Evolutionary conservation across 2,113 vertebrate genomes (phyloP), one percentile per base, ranked within the genome.

Genomic region (Melanotaenia duboulayi): DNA sequence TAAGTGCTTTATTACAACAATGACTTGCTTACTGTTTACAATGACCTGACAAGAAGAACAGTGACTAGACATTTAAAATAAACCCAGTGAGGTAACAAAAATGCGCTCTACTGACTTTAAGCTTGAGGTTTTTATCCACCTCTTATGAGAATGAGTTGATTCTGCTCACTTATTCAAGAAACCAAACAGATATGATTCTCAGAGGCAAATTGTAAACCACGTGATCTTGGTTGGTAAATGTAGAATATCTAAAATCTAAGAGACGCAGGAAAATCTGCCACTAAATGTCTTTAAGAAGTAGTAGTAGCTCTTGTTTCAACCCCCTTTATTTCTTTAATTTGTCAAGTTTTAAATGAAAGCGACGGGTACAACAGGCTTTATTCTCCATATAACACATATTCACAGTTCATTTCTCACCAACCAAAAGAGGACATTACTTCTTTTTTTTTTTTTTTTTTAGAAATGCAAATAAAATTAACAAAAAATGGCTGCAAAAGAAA

Each of bases 351-450:
- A 71, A 54, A 58, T 22, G 67, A 80, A 61, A 50, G 56, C 77
- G 65, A 78, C 72, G 54, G 70, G 28, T 62, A 60, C 46, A 78
- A 65, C 73, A 74, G 76, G 80, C 74, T 78, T 77, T 46, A 42
- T 78, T 86, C 74, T 68, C 65, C 69, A 84, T 85, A 82, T 64
- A 86, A 90, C 88, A 91, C 83, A 83, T 66, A 90, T 86, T 90
- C 84, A 93, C 90, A 91, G 80, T 87, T 92, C 70, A 84, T 78
- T 87, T 51, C 75, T 86, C 81, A 89, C 75, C 74, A 54, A 80
- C 68, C 39, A 1, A 87, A 78, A 75, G 49, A 87, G 61, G 69
- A 85, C 68, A 35, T 74, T 79, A 69, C 7, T 35, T n/a, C n/a
- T n/a, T n/a, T n/a, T n/a, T n/a, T n/a, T 76, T 28, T 28, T 28